These are phyloP conservation scores for Cataglyphis hispanica DNA, from an alignment of 1,140 invertebrate species.

Conservation along the genomic window DNA sequence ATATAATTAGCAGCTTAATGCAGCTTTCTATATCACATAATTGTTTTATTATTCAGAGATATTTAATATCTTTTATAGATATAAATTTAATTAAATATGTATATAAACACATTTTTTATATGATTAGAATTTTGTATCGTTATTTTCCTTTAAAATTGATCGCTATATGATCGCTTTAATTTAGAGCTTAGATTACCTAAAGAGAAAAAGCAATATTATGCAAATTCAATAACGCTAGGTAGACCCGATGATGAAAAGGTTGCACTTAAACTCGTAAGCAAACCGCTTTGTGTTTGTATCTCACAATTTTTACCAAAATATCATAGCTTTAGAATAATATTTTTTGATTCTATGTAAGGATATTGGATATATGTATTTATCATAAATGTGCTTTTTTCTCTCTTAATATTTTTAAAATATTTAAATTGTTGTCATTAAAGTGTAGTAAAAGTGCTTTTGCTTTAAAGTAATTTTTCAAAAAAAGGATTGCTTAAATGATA, in stretches of 20 bases:
- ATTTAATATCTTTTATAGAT: background rate
- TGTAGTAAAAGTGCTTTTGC: background rate
- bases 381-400: background rate
- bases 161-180: background rate
- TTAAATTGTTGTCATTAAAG: background rate
- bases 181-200: background rate
- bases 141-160: constrained; percentile 1
- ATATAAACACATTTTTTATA: background rate
- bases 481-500: background rate
- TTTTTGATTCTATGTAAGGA: background rate
- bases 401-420: background rate
- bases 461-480: background rate
- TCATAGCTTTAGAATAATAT: background rate
- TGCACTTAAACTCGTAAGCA: constrained; percentile 23
- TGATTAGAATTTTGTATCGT: background rate
- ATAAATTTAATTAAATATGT: background rate
- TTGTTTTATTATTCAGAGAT: background rate
- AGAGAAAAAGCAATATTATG: constrained; percentile 33
- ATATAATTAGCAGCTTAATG: too few relatives aligned
- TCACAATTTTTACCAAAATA: constrained; percentile 13
- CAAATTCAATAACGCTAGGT: constrained; percentile 29
- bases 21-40: background rate
- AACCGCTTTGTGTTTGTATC: constrained; percentile 16
- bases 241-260: background rate
- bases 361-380: background rate